Evolutionary conservation across 2,797 vertebrate genomes (phyloP), one percentile per base, ranked within the genome.

Genomic region (Acrocephalus scirpaceus): DNA sequence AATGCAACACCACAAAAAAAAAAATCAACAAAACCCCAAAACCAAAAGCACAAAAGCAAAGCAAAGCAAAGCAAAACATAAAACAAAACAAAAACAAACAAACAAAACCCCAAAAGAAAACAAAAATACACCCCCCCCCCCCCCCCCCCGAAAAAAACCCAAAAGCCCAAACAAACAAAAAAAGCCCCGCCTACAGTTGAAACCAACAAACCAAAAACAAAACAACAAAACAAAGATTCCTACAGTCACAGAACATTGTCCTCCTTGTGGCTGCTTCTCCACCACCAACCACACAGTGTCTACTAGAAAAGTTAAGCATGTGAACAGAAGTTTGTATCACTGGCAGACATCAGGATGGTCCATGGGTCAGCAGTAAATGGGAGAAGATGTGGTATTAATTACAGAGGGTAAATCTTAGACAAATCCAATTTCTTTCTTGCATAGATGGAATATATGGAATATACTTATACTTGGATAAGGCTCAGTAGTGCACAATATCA

Each of bases 401-500:
- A 96, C 5, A 89, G 83, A 50, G 57, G 50, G 14, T 47, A 89
- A 94, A 27, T 89, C 71, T 87, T 89, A 67, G 74, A 89, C 86
- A 95, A 96, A 90, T 86, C 67, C 74, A 91, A 76, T 91, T 91
- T 82, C 58, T 95, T 90, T 81, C 83, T 94, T 89, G 74, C 34
- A 67, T 87, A 66, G 86, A 71, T 54, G 53, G 80, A 89, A 67
- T 95, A 95, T 56, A 71, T 71, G 84, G 65, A 56, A 64, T 78
- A 86, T 56, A 22, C 44, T 69, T 78, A 64, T 47, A 56, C 16
- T 86, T 89, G 80, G 56, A 79, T 85, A 93, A 81, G 53, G 71
- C 92, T 93, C 90, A 89, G 80, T 30, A 78, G 86, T 61, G 78
- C 83, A 85, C 70, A 78, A 83, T 86, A 94, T 95, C 40, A 95